Conservation (phyloP, 2,797 vertebrate genomes). For the Salarias fasciatus region DNA sequence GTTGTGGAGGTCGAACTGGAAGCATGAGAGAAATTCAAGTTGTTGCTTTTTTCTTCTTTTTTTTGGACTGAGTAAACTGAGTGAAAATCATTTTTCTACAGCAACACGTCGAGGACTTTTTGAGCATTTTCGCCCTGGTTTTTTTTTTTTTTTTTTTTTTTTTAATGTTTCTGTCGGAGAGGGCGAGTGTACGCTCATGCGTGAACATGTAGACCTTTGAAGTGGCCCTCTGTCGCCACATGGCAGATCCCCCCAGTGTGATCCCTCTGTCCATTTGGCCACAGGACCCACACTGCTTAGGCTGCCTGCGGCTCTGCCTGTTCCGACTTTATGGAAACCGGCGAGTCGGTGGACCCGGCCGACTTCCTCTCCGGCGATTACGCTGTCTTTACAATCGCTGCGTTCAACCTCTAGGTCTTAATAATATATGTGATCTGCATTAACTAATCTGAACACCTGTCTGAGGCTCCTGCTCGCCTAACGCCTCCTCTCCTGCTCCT, state of each 20-base stretch:
- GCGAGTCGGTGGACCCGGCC: slow-evolving; percentile 17
- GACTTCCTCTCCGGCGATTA: slow-evolving; percentile 8
- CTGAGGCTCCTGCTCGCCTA: slow-evolving; percentile 28
- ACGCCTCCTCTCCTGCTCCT: slow-evolving; percentile 16
- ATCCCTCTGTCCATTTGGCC: slow-evolving; percentile 79
- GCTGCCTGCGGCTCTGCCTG: slow-evolving; percentile 55
- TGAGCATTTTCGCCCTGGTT: slow-evolving; percentile 31
- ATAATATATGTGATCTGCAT: slow-evolving; percentile 1
- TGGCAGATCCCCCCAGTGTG: slow-evolving; percentile 70
- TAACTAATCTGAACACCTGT: slow-evolving; percentile 18
- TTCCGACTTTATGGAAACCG: slow-evolving; percentile 52
- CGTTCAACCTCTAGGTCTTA: neutral
- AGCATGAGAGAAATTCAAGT: slow-evolving; percentile 20
- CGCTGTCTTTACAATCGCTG: neutral
- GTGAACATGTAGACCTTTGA: slow-evolving; percentile 73
- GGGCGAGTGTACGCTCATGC: slow-evolving; percentile 59
- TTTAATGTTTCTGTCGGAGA: slow-evolving; percentile 39
- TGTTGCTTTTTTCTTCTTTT: slow-evolving; percentile 8
- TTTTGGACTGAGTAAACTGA: neutral
- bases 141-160: no score
- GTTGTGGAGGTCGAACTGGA: neutral
- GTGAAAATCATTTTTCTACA: neutral
- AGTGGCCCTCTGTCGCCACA: slow-evolving; percentile 75
- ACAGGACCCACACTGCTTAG: slow-evolving; percentile 46
- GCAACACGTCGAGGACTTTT: slow-evolving; percentile 10